Evolutionary conservation across 1,140 invertebrate genomes (phyloP).

Genomic region (Hydropsyche tenuis): DNA sequence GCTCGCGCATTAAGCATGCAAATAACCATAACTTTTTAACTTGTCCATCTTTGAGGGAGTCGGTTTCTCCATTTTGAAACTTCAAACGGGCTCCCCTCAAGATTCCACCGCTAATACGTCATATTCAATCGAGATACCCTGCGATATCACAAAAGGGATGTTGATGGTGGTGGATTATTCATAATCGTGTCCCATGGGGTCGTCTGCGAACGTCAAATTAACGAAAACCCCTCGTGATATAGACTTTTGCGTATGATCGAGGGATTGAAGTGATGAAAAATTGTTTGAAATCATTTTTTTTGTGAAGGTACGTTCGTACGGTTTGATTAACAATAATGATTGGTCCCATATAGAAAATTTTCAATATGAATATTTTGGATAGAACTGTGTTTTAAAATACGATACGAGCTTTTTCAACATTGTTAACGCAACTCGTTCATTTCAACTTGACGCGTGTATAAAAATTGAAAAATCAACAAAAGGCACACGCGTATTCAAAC

Average conservation of each 20-base stretch:
- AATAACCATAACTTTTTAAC: constrained; percentile 50
- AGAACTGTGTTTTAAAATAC: too few relatives aligned
- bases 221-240: too few relatives aligned
- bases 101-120: neutral
- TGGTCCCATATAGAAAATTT: too few relatives aligned
- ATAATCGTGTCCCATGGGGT: constrained; percentile 29
- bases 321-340: too few relatives aligned
- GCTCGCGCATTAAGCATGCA: constrained; percentile 45
- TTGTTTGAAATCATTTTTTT: too few relatives aligned
- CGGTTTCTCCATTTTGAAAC: neutral
- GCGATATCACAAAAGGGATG: constrained; percentile 34
- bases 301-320: too few relatives aligned
- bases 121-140: constrained; percentile 32
- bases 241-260: too few relatives aligned
- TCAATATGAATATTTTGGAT: too few relatives aligned
- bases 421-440: too few relatives aligned
- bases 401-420: too few relatives aligned
- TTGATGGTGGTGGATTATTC: constrained; percentile 27
- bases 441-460: neutral
- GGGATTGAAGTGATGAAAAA: too few relatives aligned
- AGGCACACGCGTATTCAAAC: constrained; percentile 8
- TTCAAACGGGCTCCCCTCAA: constrained; percentile 31
- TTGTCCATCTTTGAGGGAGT: constrained; percentile 44
- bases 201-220: constrained; percentile 3
- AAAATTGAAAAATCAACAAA: constrained; percentile 35